These are phyloP conservation scores for Lamprologus ornatipinnis DNA, from an alignment of 2,113 vertebrate genomes.

Conservation along the genomic window DNA sequence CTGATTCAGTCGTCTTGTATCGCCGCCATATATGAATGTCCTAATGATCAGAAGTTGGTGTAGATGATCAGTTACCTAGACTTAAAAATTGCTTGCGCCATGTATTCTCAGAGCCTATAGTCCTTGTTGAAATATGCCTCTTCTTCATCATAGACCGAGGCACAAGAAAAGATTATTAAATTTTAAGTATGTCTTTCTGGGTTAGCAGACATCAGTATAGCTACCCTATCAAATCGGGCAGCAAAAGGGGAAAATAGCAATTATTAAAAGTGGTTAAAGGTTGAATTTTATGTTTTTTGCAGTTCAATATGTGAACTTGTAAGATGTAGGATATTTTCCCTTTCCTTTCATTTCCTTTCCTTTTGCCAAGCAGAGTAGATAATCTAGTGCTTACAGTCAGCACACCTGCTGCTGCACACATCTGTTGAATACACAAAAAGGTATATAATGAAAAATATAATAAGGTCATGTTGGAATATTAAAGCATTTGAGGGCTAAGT, in stretches of 20 bases:
- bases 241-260: neutral
- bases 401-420: neutral
- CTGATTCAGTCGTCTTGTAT: neutral
- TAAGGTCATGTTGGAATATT: neutral
- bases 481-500: neutral
- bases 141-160: neutral
- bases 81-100: neutral
- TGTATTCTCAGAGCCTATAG: neutral
- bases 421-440: neutral
- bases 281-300: fast-evolving
- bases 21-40: neutral
- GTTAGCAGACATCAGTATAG: neutral
- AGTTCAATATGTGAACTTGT: neutral
- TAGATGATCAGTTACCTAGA: neutral
- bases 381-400: neutral
- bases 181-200: neutral
- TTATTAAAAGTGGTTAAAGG: neutral
- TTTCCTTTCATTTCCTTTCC: neutral
- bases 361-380: neutral
- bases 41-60: neutral
- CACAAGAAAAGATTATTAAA: neutral
- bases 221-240: neutral
- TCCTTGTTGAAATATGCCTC: neutral
- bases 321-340: neutral
- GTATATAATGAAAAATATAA: neutral